Base-by-base conservation (phyloP, 2,888 invertebrate species). In the Acronicta psi region DNA sequence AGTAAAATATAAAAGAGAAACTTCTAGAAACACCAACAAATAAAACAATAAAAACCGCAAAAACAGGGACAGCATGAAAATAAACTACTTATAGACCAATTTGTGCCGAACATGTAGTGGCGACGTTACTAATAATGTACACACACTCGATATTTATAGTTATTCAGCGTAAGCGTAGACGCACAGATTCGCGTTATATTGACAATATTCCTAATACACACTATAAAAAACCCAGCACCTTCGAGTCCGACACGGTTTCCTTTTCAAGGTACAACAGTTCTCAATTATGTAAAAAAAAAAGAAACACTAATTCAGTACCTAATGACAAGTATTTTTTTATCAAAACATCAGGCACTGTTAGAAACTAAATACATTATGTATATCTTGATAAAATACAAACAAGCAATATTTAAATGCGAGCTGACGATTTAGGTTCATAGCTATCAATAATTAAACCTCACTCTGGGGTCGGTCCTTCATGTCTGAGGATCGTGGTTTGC, bases 11-110 rank as follows among this genome's bases (percentile, higher is more conserved):
- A 77, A 66, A 63, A 77, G 68, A 61, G 73, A 68, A 75, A 76
- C 75, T 61, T 68, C 66, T 82, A 78, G 74, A 83, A 85, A 84
- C 77, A 83, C 80, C 75, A 87, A 86, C 86, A 87, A 84, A 72
- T 77, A 79, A 81, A 82, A 78, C 75, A 77, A 76, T 69, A 71
- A 73, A 75, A 77, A 71, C 51, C 52, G 73, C 68, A 67, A 73
- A 75, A 73, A 80, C 71, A 77, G 77, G 67, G 68, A 56, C 53
- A 73, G 53, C 61, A 56, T 63, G 51, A 68, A 64, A 71, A 70
- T 52, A 61, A 73, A 73, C 69, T 68, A 64, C 54, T 65, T 46
- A 68, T 52, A 62, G 75, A 75, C 65, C 50, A 74, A 73, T 80
- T 82, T 83, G 81, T 85, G 85, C 83, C 73, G 61, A 79, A 77